Evolutionary conservation across 2,888 invertebrate genomes (phyloP).

Genomic region (Eupithecia insigniata): DNA sequence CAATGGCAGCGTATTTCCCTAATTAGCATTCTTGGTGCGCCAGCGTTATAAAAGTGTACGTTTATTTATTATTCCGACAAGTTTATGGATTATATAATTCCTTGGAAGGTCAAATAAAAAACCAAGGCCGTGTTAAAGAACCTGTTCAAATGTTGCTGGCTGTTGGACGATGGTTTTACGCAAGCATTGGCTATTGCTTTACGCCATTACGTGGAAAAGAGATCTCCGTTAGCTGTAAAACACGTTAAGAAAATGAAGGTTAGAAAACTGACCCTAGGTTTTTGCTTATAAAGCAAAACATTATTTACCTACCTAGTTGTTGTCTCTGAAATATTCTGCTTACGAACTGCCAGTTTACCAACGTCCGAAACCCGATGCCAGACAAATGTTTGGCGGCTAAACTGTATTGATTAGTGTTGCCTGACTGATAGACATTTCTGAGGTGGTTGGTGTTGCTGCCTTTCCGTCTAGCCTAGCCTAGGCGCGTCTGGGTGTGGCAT

Average conservation of each 20-base stretch:
- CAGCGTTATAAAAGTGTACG: slow-evolving; percentile 49
- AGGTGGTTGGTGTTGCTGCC: slow-evolving; percentile 46
- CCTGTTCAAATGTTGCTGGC: slow-evolving; percentile 54
- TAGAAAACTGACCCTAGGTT: neutral
- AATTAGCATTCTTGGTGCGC: slow-evolving; percentile 47
- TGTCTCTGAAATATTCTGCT: neutral
- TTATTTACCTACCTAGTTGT: neutral
- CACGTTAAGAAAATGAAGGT: neutral
- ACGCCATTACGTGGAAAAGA: slow-evolving; percentile 34
- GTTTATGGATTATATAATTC: slow-evolving; percentile 68
- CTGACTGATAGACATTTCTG: slow-evolving; percentile 59
- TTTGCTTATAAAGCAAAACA: neutral
- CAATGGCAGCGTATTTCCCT: slow-evolving; percentile 40
- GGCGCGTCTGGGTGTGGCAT: slow-evolving; percentile 55
- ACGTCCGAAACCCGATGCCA: slow-evolving; percentile 52
- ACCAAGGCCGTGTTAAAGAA: slow-evolving; percentile 66
- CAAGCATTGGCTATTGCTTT: slow-evolving; percentile 41
- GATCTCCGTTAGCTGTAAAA: neutral
- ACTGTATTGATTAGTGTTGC: slow-evolving; percentile 70
- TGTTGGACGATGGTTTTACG: slow-evolving; percentile 13
- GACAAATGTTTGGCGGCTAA: slow-evolving; percentile 56
- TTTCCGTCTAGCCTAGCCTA: slow-evolving; percentile 51
- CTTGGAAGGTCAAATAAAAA: slow-evolving; percentile 64
- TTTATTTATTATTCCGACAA: slow-evolving; percentile 53
- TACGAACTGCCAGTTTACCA: slow-evolving; percentile 37